Evolutionary conservation across 2,113 vertebrate genomes (phyloP).

Genomic region (Casuarius casuarius): DNA sequence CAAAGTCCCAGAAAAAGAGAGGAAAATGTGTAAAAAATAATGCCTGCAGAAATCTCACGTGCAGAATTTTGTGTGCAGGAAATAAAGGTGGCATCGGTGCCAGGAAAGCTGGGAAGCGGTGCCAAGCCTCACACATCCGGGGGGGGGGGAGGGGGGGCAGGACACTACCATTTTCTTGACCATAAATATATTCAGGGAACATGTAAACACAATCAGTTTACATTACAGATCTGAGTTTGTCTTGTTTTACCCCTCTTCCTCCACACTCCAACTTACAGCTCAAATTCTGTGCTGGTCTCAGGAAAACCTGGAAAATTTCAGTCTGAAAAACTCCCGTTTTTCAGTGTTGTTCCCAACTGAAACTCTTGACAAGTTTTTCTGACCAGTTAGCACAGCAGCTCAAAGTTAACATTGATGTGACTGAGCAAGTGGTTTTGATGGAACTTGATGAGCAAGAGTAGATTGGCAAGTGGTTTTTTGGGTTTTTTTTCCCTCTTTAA

Average conservation of each 20-base stretch:
- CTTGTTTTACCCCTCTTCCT: background rate
- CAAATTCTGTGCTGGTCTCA: background rate
- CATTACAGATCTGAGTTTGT: background rate
- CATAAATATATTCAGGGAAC: background rate
- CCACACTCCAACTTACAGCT: background rate
- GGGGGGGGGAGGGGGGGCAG: background rate
- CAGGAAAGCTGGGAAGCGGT: background rate
- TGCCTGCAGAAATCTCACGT: background rate
- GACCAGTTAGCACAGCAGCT: background rate
- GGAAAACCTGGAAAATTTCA: background rate
- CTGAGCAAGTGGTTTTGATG: background rate
- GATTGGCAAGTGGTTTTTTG: background rate
- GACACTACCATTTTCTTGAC: background rate
- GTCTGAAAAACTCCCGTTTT: background rate
- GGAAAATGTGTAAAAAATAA: background rate
- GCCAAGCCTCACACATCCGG: background rate
- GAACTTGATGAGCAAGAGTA: background rate
- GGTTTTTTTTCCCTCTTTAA: background rate
- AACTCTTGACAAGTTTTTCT: background rate
- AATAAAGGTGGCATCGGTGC: background rate
- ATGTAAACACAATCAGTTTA: background rate
- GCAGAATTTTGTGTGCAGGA: background rate
- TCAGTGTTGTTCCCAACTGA: background rate
- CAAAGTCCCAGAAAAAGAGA: conserved; percentile 21
- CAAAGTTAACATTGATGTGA: background rate